Evolutionary conservation across 2,797 vertebrate genomes (phyloP).

Genomic region (Xiphorhynchus erythropygius): DNA sequence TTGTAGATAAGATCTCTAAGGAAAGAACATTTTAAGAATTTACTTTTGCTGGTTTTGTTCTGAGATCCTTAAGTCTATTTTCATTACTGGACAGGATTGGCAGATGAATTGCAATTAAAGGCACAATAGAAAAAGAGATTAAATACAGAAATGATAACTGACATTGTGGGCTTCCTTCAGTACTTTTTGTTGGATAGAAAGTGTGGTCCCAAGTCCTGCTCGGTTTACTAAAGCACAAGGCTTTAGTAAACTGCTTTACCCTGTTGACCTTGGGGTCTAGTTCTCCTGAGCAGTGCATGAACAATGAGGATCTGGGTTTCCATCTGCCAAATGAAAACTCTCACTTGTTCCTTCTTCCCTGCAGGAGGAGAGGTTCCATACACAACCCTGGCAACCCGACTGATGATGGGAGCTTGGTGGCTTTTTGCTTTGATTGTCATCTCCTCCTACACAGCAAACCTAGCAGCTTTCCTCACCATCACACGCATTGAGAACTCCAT

Average conservation of each 20-base stretch:
- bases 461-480: constrained; percentile 97
- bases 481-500: constrained; percentile 97
- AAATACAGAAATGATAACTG: not conserved
- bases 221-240: not conserved
- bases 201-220: not conserved
- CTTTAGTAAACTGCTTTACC: not conserved
- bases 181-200: not conserved
- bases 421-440: constrained; percentile 98
- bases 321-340: not conserved
- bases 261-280: not conserved
- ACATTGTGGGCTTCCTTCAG: not conserved
- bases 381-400: constrained; percentile 94
- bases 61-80: not conserved
- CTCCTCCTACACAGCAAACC: constrained; percentile 97
- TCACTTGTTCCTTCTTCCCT: constrained; percentile 49
- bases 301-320: not conserved
- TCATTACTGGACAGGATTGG: not conserved
- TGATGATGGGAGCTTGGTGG: constrained; percentile 99
- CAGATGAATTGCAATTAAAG: constrained; percentile 16
- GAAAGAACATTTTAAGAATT: not conserved
- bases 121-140: not conserved
- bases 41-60: constrained; percentile 14
- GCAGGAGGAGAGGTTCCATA: constrained; percentile 96
- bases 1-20: not conserved
- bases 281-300: not conserved